Evolutionary conservation across 2,888 invertebrate species (phyloP).

Genomic region (Cabera pusaria): DNA sequence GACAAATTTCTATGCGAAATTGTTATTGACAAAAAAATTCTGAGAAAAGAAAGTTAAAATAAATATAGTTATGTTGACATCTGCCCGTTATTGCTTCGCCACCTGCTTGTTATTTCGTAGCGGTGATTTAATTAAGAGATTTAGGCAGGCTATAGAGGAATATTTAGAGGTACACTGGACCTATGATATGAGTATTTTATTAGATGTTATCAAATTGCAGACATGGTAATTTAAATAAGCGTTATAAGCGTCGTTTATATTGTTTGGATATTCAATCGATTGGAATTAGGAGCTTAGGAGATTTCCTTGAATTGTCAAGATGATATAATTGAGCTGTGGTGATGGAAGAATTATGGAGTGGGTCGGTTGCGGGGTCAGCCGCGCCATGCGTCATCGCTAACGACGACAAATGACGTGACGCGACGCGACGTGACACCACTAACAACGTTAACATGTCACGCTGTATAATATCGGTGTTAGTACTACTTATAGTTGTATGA

Average conservation of each 20-base stretch:
- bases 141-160: not conserved
- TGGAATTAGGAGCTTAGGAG: not conserved
- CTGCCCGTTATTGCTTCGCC: constrained; percentile 51
- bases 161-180: constrained; percentile 4
- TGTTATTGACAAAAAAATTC: constrained; percentile 53
- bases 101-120: constrained; percentile 40
- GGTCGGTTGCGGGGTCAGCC: constrained; percentile 71
- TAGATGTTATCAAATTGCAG: constrained; percentile 1
- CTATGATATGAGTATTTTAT: not conserved
- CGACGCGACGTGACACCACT: constrained; percentile 51
- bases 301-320: constrained; percentile 9
- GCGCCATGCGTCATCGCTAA: constrained; percentile 80
- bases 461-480: constrained; percentile 11
- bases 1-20: constrained; percentile 58
- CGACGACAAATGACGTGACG: constrained; percentile 80
- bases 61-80: constrained; percentile 45
- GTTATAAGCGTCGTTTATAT: too few species aligned
- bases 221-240: not conserved
- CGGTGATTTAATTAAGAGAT: constrained; percentile 15
- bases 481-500: too few species aligned
- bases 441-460: constrained; percentile 37
- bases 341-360: constrained; percentile 74
- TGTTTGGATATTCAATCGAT: too few species aligned
- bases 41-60: constrained; percentile 70
- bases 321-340: constrained; percentile 39